A percentile compares a stretch with the other conserved stretches of the same genome.
Conservation (phyloP, 2,797 vertebrate species). For the Epinephelus awoara region DNA sequence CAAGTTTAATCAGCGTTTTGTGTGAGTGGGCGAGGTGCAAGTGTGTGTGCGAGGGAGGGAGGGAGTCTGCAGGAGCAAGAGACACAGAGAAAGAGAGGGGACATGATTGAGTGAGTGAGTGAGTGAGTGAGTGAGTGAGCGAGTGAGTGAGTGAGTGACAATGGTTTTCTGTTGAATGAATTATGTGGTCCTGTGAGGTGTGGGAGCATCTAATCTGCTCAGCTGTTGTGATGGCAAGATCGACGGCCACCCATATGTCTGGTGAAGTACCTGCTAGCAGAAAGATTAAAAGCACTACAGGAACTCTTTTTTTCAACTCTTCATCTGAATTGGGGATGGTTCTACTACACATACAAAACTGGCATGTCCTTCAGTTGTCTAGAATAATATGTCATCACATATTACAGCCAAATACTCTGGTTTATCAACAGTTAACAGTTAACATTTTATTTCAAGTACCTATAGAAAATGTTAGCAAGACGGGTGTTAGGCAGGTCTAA, state of each 20-base stretch:
- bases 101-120: slow-evolving; percentile 74
- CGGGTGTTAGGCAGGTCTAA: slow-evolving; percentile 7
- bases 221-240: slow-evolving; percentile 67
- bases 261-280: slow-evolving; percentile 58
- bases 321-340: slow-evolving; percentile 17
- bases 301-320: slow-evolving; percentile 18
- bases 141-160: slow-evolving; percentile 68
- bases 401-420: not conserved
- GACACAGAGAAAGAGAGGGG: slow-evolving; percentile 23
- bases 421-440: not conserved
- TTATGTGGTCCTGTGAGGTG: slow-evolving; percentile 59
- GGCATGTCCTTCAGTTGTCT: slow-evolving; percentile 34
- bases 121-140: slow-evolving; percentile 52
- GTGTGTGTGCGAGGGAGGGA: slow-evolving; percentile 29
- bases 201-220: slow-evolving; percentile 73
- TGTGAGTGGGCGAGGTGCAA: slow-evolving; percentile 43
- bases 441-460: not conserved
- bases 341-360: slow-evolving; percentile 23
- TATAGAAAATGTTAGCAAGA: slow-evolving; percentile 5
- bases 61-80: slow-evolving; percentile 24
- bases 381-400: not conserved
- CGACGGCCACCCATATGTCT: slow-evolving; percentile 59
- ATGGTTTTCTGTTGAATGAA: slow-evolving; percentile 68
- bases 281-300: slow-evolving; percentile 61
- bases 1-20: slow-evolving; percentile 72